phyloP scores from a whole-genome alignment of 1,140 invertebrate species.

The Plutomurus gul region DNA sequence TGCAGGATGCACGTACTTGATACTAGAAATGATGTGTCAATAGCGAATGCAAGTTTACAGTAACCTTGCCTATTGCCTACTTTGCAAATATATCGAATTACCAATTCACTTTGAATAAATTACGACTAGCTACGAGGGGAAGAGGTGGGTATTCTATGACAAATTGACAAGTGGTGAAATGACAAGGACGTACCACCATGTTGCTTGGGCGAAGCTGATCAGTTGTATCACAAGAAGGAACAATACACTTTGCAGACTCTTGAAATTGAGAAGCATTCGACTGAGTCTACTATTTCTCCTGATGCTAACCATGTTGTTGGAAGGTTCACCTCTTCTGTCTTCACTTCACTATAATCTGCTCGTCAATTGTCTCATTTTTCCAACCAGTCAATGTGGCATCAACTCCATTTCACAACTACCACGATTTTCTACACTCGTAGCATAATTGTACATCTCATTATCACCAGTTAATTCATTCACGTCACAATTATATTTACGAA shows the following conservation, averaged over 20 bases:
- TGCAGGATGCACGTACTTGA: too few species aligned
- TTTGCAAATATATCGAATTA: too few species aligned
- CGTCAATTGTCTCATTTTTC: conserved; percentile 12
- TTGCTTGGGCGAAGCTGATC: conserved; percentile 38
- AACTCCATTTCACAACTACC: background rate
- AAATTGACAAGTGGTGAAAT: background rate
- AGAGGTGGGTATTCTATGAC: background rate
- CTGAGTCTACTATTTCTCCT: background rate
- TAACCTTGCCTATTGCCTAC: too few species aligned
- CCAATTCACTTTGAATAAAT: background rate
- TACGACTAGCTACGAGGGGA: background rate
- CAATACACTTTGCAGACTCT: conserved; percentile 30
- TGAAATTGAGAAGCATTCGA: conserved; percentile 25
- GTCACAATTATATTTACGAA: background rate
- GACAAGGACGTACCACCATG: conserved; percentile 44
- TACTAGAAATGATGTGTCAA: too few species aligned
- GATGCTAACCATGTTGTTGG: conserved; percentile 28
- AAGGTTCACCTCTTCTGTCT: background rate
- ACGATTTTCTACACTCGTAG: background rate
- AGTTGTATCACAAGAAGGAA: conserved; percentile 44
- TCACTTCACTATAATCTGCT: background rate
- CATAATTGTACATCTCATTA: background rate
- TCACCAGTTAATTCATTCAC: background rate
- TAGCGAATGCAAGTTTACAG: too few species aligned
- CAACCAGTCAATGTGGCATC: background rate